These are phyloP conservation scores for Nyleta sp. DNA, from an alignment of 2,888 invertebrate genomes.

Conservation along the genomic window DNA sequence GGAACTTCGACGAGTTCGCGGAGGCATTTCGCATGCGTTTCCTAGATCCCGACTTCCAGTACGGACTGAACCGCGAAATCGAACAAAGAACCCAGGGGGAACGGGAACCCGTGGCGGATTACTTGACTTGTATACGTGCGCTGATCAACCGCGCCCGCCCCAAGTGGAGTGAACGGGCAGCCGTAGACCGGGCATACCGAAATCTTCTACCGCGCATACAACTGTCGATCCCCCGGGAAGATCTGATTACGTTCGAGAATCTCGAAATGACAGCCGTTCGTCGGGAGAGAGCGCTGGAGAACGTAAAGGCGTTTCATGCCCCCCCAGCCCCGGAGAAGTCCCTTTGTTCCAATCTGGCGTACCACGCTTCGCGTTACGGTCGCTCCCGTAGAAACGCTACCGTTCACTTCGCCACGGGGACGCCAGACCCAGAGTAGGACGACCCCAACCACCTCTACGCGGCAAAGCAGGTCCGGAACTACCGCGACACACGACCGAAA, in stretches of 20 bases:
- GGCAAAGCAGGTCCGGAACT: no score
- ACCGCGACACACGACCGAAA: no score
- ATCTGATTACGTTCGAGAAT: background rate
- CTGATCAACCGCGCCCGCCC: constrained; percentile 6
- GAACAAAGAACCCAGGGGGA: constrained; percentile 1
- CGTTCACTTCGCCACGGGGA: no score
- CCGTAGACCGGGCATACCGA: background rate
- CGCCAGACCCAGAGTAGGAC: no score
- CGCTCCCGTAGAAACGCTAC: no score
- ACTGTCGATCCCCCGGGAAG: background rate
- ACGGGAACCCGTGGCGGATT: background rate
- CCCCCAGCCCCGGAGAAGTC: background rate
- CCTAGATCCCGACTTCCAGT: background rate
- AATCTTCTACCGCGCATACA: background rate
- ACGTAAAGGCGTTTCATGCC: background rate
- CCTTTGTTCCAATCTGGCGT: background rate
- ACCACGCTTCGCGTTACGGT: background rate
- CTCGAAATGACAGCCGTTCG: background rate
- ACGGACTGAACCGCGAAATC: background rate
- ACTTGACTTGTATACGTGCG: constrained; percentile 8
- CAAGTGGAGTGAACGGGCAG: background rate
- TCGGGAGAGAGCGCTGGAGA: background rate
- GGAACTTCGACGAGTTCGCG: constrained; percentile 6
- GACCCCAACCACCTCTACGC: no score
- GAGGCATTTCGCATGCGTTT: background rate